Evolutionary conservation across 2,888 invertebrate genomes (phyloP).

Genomic region (Protonemura montana): DNA sequence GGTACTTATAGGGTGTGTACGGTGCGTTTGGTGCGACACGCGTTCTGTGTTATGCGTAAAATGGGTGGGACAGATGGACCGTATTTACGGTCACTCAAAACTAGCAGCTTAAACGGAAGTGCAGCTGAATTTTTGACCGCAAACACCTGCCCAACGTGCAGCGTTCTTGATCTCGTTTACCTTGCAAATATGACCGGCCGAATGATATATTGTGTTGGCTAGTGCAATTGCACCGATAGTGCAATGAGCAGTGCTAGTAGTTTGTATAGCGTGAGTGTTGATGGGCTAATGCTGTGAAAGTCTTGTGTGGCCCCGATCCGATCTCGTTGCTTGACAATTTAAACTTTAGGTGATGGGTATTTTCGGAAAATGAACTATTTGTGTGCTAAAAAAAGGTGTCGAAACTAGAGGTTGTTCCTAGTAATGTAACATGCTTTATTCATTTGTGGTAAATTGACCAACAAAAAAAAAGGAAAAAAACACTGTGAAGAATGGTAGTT

Average conservation of each 20-base stretch:
- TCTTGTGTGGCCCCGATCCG: neutral
- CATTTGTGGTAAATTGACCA: neutral
- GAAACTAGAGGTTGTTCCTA: neutral
- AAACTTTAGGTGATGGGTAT: neutral
- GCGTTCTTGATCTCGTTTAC: neutral
- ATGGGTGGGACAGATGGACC: neutral
- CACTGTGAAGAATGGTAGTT: neutral
- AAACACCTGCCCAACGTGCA: neutral
- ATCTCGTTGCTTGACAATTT: neutral
- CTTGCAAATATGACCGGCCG: neutral
- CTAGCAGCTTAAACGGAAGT: too few relatives aligned
- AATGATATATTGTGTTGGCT: neutral
- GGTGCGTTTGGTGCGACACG: neutral
- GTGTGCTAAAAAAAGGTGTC: neutral
- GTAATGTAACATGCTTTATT: neutral
- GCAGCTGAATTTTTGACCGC: too few relatives aligned
- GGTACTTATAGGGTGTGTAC: neutral
- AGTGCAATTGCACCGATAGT: neutral
- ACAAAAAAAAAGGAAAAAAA: neutral
- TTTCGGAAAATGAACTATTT: neutral
- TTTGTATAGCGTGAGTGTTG: neutral
- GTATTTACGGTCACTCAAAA: neutral
- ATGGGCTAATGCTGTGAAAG: neutral
- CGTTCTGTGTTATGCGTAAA: neutral
- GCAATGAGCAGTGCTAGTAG: neutral